phyloP scores from a whole-genome alignment of 2,113 vertebrate genomes.

The Trachemys scripta region DNA sequence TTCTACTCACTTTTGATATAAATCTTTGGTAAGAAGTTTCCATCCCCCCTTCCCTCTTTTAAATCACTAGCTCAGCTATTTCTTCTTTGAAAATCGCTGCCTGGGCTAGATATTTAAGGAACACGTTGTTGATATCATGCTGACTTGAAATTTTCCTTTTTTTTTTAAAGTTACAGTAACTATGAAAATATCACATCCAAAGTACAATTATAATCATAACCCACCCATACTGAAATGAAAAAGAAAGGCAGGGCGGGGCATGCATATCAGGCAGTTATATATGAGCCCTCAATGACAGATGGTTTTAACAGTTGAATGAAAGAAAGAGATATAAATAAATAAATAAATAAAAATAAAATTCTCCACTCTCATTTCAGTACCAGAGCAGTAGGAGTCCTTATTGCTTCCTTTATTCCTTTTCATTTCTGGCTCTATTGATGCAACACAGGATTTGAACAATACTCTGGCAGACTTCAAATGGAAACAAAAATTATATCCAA shows the following conservation, averaged over 20 bases:
- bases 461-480: slow-evolving; percentile 64
- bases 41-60: neutral
- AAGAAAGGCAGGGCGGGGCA: neutral
- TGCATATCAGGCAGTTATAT: neutral
- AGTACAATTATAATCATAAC: slow-evolving; percentile 35
- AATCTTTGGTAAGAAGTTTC: neutral
- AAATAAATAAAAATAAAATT: neutral
- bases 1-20: neutral
- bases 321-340: slow-evolving; percentile 34
- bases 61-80: neutral
- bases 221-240: neutral
- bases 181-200: slow-evolving; percentile 28
- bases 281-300: neutral
- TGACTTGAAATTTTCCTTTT: slow-evolving; percentile 1
- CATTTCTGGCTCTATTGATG: slow-evolving; percentile 59
- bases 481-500: slow-evolving; percentile 38
- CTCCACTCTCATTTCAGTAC: slow-evolving; percentile 30
- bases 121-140: neutral
- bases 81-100: neutral
- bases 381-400: slow-evolving; percentile 45
- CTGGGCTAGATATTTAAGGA: neutral
- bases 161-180: slow-evolving; percentile 17
- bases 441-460: slow-evolving; percentile 58
- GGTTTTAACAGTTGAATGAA: slow-evolving; percentile 38
- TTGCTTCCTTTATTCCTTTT: slow-evolving; percentile 63